Evolutionary conservation across 2,797 vertebrate species (phyloP).

Genomic region (Hipposideros larvatus): DNA sequence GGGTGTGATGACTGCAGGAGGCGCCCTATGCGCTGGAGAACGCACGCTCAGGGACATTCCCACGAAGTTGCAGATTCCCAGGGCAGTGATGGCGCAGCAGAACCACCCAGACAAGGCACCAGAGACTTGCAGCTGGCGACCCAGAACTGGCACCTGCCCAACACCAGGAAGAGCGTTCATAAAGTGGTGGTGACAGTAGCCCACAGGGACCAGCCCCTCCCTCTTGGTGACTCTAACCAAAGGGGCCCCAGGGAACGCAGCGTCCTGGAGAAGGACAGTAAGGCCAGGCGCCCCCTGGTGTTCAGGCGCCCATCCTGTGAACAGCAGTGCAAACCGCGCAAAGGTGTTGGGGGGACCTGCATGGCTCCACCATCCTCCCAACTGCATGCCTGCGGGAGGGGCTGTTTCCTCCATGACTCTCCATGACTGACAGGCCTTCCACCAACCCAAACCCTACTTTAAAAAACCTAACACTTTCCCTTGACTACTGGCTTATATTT

Average conservation of each 20-base stretch:
- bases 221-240: not conserved
- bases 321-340: not conserved
- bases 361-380: fast-evolving
- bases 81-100: fast-evolving
- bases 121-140: not conserved
- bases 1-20: not conserved
- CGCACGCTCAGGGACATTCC: fast-evolving
- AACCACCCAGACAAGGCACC: not conserved
- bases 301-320: too few relatives aligned
- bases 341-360: not conserved
- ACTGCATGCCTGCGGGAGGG: too few relatives aligned
- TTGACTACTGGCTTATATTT: not conserved
- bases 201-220: not conserved
- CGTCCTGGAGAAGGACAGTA: too few relatives aligned
- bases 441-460: not conserved
- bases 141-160: not conserved
- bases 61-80: not conserved
- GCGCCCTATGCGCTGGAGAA: not conserved
- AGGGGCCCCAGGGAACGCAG: fast-evolving
- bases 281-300: not conserved
- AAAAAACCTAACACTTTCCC: not conserved
- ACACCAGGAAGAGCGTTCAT: not conserved
- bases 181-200: not conserved
- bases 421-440: not conserved
- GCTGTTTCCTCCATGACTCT: not conserved